phyloP scores from a whole-genome alignment of 2,113 vertebrate species.

The Thomomys bottae region DNA sequence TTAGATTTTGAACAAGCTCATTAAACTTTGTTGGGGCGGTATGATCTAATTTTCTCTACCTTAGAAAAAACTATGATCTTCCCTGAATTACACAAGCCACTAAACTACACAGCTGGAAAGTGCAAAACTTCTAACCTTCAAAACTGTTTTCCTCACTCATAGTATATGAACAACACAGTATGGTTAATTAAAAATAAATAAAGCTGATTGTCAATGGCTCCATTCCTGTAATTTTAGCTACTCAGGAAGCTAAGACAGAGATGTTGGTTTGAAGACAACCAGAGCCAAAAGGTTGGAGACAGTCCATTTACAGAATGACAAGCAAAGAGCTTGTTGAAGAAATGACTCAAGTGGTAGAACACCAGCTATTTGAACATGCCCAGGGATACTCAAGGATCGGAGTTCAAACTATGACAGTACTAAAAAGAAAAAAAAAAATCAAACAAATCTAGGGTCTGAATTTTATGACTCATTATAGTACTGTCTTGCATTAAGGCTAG shows the following conservation, averaged over 20 bases:
- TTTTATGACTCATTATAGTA: conserved; percentile 52
- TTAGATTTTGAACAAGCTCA: conserved; percentile 31
- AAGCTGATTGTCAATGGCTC: too few species aligned
- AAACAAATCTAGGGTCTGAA: background rate
- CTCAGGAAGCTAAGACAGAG: too few species aligned
- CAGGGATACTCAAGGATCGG: too few species aligned
- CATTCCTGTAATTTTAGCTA: too few species aligned
- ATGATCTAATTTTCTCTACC: conserved; percentile 15
- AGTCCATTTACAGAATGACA: too few species aligned
- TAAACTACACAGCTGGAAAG: conserved; percentile 22
- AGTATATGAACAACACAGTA: background rate
- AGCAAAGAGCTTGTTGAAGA: background rate
- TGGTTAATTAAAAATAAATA: background rate
- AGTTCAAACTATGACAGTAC: too few species aligned
- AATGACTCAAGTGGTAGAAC: background rate
- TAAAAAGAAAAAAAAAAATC: background rate
- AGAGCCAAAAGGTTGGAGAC: too few species aligned
- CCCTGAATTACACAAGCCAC: conserved; percentile 5
- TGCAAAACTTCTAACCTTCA: background rate
- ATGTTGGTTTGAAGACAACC: too few species aligned
- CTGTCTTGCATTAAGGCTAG: conserved; percentile 7
- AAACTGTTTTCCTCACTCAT: background rate
- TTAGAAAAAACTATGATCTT: conserved; percentile 43
- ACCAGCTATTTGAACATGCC: too few species aligned
- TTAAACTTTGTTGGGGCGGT: conserved; percentile 1